Evolutionary conservation across 2,888 invertebrate species (phyloP).

Genomic region (Brassicogethes aeneus): DNA sequence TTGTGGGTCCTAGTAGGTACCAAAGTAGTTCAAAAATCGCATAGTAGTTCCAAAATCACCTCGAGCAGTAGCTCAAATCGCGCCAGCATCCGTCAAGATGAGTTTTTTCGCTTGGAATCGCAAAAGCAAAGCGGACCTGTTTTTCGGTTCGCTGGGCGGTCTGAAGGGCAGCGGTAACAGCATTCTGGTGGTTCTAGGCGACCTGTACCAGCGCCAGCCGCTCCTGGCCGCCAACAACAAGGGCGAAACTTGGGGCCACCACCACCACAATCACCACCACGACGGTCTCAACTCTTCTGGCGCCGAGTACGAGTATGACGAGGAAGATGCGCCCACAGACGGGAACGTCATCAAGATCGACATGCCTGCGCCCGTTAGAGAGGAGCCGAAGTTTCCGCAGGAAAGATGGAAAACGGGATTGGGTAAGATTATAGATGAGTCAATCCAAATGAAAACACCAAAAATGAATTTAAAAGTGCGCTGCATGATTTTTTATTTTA

Average conservation of each 20-base stretch:
- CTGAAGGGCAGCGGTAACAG: too few species aligned
- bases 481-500: too few species aligned
- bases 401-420: constrained; percentile 75
- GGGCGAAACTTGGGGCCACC: constrained; percentile 44
- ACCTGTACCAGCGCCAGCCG: constrained; percentile 53
- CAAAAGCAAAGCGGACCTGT: too few species aligned
- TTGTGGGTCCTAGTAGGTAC: too few species aligned
- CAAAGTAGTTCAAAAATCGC: too few species aligned
- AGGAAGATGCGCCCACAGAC: constrained; percentile 38
- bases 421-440: too few species aligned
- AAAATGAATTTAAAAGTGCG: too few species aligned
- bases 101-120: too few species aligned
- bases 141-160: too few species aligned
- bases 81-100: not conserved
- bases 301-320: constrained; percentile 43
- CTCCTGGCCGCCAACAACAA: constrained; percentile 44
- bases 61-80: not conserved
- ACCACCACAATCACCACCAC: constrained; percentile 33
- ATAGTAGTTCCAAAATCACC: too few species aligned
- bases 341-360: constrained; percentile 53
- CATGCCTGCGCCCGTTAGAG: constrained; percentile 58
- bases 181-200: constrained; percentile 37
- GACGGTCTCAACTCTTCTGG: constrained; percentile 28
- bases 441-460: too few species aligned
- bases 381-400: constrained; percentile 71